Evolutionary conservation across 2,797 vertebrate species (phyloP).

Genomic region (Pangasius mekongensis): DNA sequence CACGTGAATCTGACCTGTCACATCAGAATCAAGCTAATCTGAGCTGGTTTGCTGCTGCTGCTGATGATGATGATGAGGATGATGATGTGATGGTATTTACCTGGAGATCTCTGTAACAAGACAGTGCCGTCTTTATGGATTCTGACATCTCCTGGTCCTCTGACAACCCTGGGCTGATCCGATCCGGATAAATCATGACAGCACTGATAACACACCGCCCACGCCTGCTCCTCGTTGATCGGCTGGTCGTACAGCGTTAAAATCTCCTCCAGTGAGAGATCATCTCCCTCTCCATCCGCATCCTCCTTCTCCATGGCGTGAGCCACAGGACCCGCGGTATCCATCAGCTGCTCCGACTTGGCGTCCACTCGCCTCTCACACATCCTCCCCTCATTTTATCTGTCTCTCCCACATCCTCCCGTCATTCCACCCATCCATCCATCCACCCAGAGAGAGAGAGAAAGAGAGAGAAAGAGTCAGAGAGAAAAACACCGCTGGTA

Average conservation of each 20-base stretch:
- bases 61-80: neutral
- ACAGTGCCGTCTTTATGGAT: slow-evolving; percentile 85
- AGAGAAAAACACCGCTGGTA: neutral
- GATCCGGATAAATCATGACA: slow-evolving; percentile 75
- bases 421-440: neutral
- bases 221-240: slow-evolving; percentile 98
- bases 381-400: slow-evolving; percentile 21
- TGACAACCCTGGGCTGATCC: slow-evolving; percentile 59
- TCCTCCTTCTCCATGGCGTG: slow-evolving; percentile 52
- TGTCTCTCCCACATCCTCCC: neutral
- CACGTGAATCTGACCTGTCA: neutral
- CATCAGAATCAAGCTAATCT: neutral
- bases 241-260: slow-evolving; percentile 89
- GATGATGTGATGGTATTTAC: slow-evolving; percentile 59
- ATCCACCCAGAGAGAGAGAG: neutral
- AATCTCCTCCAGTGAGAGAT: slow-evolving; percentile 87
- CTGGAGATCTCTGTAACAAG: slow-evolving; percentile 67
- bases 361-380: slow-evolving; percentile 61
- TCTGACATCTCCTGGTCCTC: slow-evolving; percentile 76
- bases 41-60: neutral
- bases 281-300: slow-evolving; percentile 59
- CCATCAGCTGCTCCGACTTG: slow-evolving; percentile 73
- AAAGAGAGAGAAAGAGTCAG: neutral
- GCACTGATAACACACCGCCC: slow-evolving; percentile 96
- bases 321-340: slow-evolving; percentile 30